Percentiles rank a stretch among this genome's conserved stretches.
These are phyloP conservation scores for Oligia strigilis DNA, from an alignment of 2,888 invertebrate species.

Conservation along the genomic window DNA sequence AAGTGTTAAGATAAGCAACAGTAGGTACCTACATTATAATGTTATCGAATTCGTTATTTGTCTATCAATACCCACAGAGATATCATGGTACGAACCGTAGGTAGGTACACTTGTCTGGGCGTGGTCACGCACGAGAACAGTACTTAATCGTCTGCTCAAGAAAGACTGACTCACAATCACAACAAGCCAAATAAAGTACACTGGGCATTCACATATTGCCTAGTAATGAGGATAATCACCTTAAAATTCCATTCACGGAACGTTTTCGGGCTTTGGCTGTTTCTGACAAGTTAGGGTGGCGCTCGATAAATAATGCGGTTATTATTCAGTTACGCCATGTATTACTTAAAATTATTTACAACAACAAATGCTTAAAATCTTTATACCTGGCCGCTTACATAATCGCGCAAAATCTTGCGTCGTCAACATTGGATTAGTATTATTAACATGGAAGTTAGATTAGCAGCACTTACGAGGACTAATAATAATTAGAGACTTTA, in stretches of 20 bases:
- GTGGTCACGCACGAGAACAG: not conserved
- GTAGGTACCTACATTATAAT: not conserved
- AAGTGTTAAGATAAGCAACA: not conserved
- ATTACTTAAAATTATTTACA: not conserved
- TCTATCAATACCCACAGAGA: constrained; percentile 4
- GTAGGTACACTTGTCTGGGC: not conserved
- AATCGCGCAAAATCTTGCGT: not conserved
- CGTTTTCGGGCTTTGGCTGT: not conserved
- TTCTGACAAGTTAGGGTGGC: not conserved
- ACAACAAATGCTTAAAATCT: not conserved
- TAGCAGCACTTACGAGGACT: not conserved
- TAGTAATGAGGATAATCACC: not conserved
- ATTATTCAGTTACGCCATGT: not conserved
- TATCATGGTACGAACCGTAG: not conserved
- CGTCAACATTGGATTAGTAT: not conserved
- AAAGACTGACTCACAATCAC: not conserved
- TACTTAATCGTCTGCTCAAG: not conserved
- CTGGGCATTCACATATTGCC: not conserved
- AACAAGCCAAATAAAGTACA: not conserved
- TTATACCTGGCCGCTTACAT: not conserved
- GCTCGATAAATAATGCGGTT: not conserved
- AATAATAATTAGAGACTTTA: not conserved
- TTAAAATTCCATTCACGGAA: not conserved
- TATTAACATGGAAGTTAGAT: not conserved
- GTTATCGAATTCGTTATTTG: constrained; percentile 22